Conservation (phyloP, 2,797 vertebrate genomes). For the Glossophaga mutica region DNA sequence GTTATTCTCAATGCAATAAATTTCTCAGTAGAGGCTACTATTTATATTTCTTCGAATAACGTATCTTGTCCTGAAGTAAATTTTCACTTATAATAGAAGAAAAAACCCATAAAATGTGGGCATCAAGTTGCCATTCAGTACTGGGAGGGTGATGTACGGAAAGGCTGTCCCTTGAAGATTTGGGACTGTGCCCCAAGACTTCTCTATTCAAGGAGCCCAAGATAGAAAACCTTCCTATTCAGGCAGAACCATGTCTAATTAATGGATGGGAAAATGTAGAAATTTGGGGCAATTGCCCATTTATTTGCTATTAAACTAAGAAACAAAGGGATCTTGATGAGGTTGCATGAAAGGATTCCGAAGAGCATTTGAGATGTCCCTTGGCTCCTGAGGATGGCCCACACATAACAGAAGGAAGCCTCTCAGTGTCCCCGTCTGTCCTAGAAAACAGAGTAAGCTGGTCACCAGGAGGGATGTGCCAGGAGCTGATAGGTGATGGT, state of each 20-base stretch:
- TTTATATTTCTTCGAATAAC: not conserved
- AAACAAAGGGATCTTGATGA: not conserved
- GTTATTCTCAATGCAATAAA: not conserved
- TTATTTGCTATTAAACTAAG: not conserved
- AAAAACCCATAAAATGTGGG: not conserved
- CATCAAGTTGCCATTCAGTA: not conserved
- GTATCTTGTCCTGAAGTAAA: not conserved
- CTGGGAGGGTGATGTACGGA: rapidly evolving
- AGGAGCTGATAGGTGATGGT: not conserved
- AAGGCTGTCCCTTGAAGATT: not conserved
- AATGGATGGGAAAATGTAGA: not conserved
- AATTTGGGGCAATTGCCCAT: not conserved
- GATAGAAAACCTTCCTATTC: not conserved
- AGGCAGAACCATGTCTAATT: not conserved
- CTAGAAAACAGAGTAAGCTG: not conserved
- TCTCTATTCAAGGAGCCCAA: not conserved
- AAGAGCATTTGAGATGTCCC: not conserved
- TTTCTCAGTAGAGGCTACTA: not conserved
- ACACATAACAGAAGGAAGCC: not conserved
- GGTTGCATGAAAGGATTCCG: not conserved
- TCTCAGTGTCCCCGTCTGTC: not conserved
- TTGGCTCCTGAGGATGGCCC: rapidly evolving
- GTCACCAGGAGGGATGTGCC: not conserved
- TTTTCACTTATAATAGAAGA: not conserved
- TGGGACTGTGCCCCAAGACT: not conserved